phyloP scores from a whole-genome alignment of 2,113 vertebrate genomes.

The Ophiodon elongatus region DNA sequence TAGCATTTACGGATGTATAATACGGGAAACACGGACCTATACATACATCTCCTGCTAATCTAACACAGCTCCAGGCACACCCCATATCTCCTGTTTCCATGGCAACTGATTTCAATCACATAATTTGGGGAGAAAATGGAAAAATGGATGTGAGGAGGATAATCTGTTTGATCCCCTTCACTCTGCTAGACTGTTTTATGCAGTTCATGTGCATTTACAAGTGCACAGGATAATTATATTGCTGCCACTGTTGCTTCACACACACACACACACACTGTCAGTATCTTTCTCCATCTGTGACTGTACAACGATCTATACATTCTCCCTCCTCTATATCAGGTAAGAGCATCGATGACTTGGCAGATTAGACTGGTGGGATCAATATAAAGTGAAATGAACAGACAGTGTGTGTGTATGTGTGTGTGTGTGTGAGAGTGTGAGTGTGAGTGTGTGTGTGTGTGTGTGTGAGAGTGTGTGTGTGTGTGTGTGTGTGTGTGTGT shows the following conservation, averaged over 20 bases:
- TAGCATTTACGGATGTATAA: not conserved
- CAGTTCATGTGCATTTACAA: slow-evolving; percentile 33
- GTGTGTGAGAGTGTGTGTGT: slow-evolving; percentile 19
- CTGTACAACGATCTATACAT: slow-evolving; percentile 63
- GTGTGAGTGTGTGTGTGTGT: slow-evolving; percentile 6
- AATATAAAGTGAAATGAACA: slow-evolving; percentile 73
- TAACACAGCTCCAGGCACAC: slow-evolving; percentile 23
- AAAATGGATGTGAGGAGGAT: slow-evolving; percentile 43
- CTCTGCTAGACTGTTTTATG: slow-evolving; percentile 42
- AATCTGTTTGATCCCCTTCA: slow-evolving; percentile 52
- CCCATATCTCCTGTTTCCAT: slow-evolving; percentile 60
- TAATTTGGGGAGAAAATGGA: slow-evolving; percentile 57
- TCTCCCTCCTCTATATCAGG: slow-evolving; percentile 64
- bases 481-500: slow-evolving; percentile 21
- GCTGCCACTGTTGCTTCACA: not conserved
- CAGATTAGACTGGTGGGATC: slow-evolving; percentile 77
- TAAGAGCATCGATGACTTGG: slow-evolving; percentile 78
- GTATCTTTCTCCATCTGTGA: slow-evolving; percentile 41
- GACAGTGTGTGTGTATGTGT: slow-evolving; percentile 8
- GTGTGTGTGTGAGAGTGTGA: slow-evolving; percentile 22
- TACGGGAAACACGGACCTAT: not conserved
- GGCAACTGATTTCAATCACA: slow-evolving; percentile 65
- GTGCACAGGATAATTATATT: slow-evolving; percentile 17
- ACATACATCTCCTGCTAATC: slow-evolving; percentile 3
- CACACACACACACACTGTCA: not conserved